Percentiles rank a stretch among this genome's conserved stretches.
phyloP scores from a whole-genome alignment of 2,113 vertebrate genomes.

The Propithecus coquereli region DNA sequence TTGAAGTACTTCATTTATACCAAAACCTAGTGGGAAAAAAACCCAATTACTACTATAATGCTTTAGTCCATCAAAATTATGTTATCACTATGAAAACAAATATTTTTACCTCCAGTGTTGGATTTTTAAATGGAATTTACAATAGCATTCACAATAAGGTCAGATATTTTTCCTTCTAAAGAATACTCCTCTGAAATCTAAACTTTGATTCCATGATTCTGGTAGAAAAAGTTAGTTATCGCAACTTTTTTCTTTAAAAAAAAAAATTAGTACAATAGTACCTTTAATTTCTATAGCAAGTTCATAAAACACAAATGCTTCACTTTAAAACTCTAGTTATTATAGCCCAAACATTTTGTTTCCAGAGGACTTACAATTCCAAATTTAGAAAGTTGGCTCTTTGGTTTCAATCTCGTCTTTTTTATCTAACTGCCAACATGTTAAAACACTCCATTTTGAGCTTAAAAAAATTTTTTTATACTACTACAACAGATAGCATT shows the following conservation, averaged over 20 bases:
- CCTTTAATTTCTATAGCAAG: background rate
- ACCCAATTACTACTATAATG: background rate
- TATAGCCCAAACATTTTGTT: background rate
- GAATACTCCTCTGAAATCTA: no score
- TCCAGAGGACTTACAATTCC: background rate
- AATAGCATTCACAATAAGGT: no score
- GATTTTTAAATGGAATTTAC: no score
- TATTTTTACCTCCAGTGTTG: no score
- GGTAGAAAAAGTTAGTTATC: no score
- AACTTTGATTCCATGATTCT: no score
- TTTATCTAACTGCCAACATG: background rate
- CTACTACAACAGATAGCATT: background rate
- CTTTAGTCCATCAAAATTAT: no score
- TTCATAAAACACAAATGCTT: background rate
- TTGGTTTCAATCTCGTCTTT: background rate
- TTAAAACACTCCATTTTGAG: background rate
- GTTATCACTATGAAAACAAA: no score
- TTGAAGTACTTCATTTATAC: background rate
- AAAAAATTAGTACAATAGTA: background rate
- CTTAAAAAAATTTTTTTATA: background rate
- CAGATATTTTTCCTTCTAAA: no score
- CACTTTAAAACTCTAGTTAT: background rate
- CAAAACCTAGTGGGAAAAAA: conserved; percentile 25
- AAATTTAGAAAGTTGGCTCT: background rate
- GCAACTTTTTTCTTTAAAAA: background rate